phyloP scores from a whole-genome alignment of 2,113 vertebrate species.

The Struthidea cinerea region DNA sequence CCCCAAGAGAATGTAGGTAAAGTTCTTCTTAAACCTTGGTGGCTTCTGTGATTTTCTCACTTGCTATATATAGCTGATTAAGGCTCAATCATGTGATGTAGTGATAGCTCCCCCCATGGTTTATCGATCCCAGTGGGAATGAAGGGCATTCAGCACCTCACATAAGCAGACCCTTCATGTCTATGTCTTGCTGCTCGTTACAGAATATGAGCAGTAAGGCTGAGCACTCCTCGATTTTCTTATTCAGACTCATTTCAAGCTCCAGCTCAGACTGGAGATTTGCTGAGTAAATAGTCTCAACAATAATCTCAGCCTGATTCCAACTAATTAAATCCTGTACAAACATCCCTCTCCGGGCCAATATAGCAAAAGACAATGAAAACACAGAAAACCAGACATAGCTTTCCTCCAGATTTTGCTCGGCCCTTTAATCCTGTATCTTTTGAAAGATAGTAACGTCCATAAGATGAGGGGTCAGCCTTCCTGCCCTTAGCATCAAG shows the following conservation, averaged over 20 bases:
- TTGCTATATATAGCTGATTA: background rate
- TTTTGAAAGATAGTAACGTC: slow-evolving; percentile 92
- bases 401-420: slow-evolving; percentile 84
- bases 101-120: background rate
- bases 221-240: slow-evolving; percentile 60
- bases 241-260: slow-evolving; percentile 79
- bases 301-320: slow-evolving; percentile 91
- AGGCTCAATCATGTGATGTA: background rate
- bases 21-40: background rate
- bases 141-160: background rate
- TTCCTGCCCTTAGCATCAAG: slow-evolving; percentile 85
- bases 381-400: slow-evolving; percentile 76
- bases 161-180: background rate
- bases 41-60: background rate
- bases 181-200: background rate
- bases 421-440: slow-evolving; percentile 91
- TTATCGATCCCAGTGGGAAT: slow-evolving; percentile 20
- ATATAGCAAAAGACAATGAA: slow-evolving; percentile 79
- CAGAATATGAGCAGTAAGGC: slow-evolving; percentile 18
- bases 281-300: slow-evolving; percentile 89
- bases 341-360: slow-evolving; percentile 90
- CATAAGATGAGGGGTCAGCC: slow-evolving; percentile 87
- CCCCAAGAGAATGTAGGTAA: background rate
- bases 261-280: slow-evolving; percentile 84
- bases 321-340: slow-evolving; percentile 95